Conservation (phyloP, 2,888 invertebrate genomes). For the Tetrapedia diversipes region DNA sequence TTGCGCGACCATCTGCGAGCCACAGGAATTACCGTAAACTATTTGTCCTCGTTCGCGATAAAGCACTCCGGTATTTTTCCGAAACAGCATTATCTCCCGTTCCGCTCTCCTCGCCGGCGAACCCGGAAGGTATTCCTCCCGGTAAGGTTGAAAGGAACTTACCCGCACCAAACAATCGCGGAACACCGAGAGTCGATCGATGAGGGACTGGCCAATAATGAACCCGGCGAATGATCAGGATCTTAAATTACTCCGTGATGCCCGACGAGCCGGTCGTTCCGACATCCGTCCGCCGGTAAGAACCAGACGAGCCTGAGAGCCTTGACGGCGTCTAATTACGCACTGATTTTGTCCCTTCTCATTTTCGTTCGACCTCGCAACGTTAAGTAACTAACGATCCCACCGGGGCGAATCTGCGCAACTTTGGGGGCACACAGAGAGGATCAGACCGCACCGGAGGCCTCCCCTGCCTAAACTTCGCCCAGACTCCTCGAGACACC, state of each 20-base stretch:
- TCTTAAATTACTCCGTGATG: slow-evolving; percentile 20
- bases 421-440: slow-evolving; percentile 11
- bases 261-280: neutral
- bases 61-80: neutral
- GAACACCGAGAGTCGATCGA: neutral
- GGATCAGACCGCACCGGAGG: slow-evolving; percentile 32
- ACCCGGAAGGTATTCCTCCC: neutral
- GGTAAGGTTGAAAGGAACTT: slow-evolving; percentile 1
- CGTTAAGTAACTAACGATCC: slow-evolving; percentile 56
- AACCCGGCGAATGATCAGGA: slow-evolving; percentile 1
- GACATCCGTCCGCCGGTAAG: neutral
- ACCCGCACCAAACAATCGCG: neutral
- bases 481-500: slow-evolving; percentile 62
- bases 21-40: slow-evolving; percentile 21
- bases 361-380: slow-evolving; percentile 29
- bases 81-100: neutral
- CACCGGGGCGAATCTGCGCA: slow-evolving; percentile 29
- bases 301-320: neutral
- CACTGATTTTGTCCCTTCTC: slow-evolving; percentile 45
- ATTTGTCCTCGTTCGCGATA: slow-evolving; percentile 26
- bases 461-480: slow-evolving; percentile 43
- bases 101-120: no score
- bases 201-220: slow-evolving; percentile 1
- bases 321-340: slow-evolving; percentile 47
- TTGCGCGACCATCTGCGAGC: slow-evolving; percentile 15